Evolutionary conservation across 92 coral and sea anemone species (phyloP).

Genomic region (Porites lobata): DNA sequence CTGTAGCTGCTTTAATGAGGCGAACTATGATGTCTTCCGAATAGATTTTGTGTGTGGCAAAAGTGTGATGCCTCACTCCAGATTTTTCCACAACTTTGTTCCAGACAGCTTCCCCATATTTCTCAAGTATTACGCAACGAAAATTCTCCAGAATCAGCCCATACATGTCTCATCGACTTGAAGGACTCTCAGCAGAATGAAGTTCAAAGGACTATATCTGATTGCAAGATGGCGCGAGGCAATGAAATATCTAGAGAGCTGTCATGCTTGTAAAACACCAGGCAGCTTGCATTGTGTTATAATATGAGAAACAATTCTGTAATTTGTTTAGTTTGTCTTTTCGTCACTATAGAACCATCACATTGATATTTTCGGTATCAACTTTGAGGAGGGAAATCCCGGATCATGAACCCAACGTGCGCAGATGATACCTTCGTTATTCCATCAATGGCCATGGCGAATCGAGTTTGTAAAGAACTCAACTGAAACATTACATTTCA

Average conservation of each 20-base stretch:
- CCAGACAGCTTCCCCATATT: conserved; percentile 80
- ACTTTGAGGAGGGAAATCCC: too few relatives aligned
- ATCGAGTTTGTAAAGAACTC: background rate
- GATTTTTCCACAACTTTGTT: conserved; percentile 76
- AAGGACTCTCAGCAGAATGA: too few relatives aligned
- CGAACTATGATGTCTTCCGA: conserved; percentile 73
- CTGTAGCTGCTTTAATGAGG: conserved; percentile 59
- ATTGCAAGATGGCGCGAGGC: conserved; percentile 5
- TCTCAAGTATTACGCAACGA: conserved; percentile 61
- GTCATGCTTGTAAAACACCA: conserved; percentile 11
- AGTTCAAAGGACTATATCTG: too few relatives aligned
- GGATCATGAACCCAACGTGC: too few relatives aligned
- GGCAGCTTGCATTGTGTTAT: background rate
- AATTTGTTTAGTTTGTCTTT: background rate
- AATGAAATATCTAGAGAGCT: background rate
- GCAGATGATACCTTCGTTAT: too few relatives aligned
- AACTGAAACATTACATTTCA: conserved; percentile 29
- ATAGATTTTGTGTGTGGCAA: conserved; percentile 71
- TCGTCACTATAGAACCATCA: background rate
- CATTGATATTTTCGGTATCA: background rate
- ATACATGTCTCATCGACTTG: conserved; percentile 51
- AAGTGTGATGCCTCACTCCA: conserved; percentile 58
- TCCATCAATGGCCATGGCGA: background rate
- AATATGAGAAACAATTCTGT: background rate
- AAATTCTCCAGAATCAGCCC: conserved; percentile 81